Evolutionary conservation across 2,797 vertebrate species (phyloP).

Genomic region (Rhincodon typus): DNA sequence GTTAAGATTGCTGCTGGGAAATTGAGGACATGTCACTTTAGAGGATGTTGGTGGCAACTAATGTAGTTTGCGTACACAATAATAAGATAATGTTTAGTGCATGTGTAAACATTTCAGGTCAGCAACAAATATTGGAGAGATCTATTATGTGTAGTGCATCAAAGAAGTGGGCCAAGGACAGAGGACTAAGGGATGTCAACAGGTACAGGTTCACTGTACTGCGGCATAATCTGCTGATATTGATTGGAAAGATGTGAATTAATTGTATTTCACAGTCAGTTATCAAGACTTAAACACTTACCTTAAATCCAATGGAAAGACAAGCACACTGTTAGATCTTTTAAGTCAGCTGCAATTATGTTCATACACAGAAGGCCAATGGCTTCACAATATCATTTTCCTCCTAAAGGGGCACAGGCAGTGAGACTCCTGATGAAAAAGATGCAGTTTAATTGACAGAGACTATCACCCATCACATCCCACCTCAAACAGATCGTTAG

Average conservation of each 20-base stretch:
- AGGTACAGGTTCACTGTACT: background rate
- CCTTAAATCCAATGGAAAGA: background rate
- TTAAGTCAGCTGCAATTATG: background rate
- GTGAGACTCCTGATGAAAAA: background rate
- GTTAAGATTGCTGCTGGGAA: background rate
- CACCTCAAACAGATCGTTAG: too few species aligned
- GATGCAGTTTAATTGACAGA: background rate
- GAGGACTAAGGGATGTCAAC: background rate
- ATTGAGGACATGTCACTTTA: constrained; percentile 24
- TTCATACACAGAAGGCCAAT: background rate
- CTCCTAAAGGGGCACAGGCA: too few species aligned
- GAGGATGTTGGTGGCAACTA: background rate
- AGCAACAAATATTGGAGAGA: background rate
- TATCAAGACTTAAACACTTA: background rate
- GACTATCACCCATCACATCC: too few species aligned
- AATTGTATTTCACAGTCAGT: background rate
- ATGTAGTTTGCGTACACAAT: too few species aligned
- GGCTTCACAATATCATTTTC: too few species aligned
- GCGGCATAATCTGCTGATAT: background rate
- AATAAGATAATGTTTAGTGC: background rate
- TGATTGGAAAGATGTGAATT: background rate
- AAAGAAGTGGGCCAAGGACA: background rate
- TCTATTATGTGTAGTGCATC: too few species aligned
- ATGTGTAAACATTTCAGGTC: background rate
- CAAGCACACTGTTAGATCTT: background rate